phyloP scores from a whole-genome alignment of 2,797 vertebrate species.

The Fundulus diaphanus region DNA sequence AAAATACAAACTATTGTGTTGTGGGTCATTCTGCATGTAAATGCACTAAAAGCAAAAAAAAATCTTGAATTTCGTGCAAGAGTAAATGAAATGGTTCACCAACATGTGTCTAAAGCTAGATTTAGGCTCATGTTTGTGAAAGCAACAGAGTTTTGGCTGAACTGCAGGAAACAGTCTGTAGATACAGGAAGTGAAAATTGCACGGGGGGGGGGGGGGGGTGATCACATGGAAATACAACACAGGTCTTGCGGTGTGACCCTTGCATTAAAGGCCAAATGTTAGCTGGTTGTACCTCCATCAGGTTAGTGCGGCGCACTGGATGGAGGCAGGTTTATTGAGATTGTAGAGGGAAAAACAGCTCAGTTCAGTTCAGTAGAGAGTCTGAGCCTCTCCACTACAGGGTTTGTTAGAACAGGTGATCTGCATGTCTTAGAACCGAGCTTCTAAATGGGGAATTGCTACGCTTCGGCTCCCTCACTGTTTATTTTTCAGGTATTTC shows the following conservation, averaged over 20 bases:
- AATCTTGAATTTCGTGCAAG: background rate
- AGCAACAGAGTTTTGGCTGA: background rate
- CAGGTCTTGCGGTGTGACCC: background rate
- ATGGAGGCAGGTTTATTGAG: background rate
- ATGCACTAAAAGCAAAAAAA: background rate
- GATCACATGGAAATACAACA: background rate
- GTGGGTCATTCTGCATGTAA: background rate
- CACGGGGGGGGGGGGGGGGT: background rate
- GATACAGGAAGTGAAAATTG: slow-evolving; percentile 7
- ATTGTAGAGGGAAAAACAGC: background rate
- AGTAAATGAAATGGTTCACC: background rate
- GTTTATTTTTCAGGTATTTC: background rate
- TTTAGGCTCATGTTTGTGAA: background rate
- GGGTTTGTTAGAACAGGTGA: background rate
- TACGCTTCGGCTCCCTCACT: background rate
- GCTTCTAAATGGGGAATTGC: background rate
- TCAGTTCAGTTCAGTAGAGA: background rate
- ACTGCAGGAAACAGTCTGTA: background rate
- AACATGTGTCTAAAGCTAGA: background rate
- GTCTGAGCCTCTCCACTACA: background rate
- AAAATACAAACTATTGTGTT: background rate
- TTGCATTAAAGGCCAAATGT: background rate
- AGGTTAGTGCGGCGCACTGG: background rate
- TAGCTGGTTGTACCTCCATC: background rate
- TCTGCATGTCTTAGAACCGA: background rate